phyloP scores from a whole-genome alignment of 2,113 vertebrate genomes.

The Ailurus styani region DNA sequence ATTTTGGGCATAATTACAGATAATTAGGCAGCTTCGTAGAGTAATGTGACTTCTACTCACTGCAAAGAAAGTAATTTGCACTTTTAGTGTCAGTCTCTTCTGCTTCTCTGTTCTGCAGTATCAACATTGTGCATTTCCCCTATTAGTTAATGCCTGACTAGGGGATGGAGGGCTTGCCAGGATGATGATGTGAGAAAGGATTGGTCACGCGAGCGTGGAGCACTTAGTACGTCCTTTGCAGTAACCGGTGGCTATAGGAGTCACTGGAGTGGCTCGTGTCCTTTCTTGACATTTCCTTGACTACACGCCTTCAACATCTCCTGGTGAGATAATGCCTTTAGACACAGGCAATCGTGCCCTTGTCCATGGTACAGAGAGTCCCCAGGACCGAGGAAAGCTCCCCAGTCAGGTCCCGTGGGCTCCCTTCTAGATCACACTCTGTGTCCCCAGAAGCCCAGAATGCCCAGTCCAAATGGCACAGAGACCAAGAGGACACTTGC shows the following conservation, averaged over 20 bases:
- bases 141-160: neutral
- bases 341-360: neutral
- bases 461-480: neutral
- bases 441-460: neutral
- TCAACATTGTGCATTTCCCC: neutral
- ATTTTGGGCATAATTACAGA: constrained; percentile 62
- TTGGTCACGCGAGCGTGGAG: neutral
- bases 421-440: neutral
- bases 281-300: neutral
- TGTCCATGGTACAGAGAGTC: neutral
- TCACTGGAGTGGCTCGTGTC: rapidly evolving
- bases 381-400: neutral
- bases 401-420: neutral
- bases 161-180: neutral
- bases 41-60: constrained; percentile 20
- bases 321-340: neutral
- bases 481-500: neutral
- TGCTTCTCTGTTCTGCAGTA: neutral
- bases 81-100: neutral
- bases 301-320: neutral
- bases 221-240: neutral
- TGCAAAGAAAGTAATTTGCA: constrained; percentile 34
- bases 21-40: constrained; percentile 44
- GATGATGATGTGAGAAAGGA: neutral
- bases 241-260: neutral